Evolutionary conservation across 2,797 vertebrate genomes (phyloP).

Genomic region (Anabacerthia variegaticeps): DNA sequence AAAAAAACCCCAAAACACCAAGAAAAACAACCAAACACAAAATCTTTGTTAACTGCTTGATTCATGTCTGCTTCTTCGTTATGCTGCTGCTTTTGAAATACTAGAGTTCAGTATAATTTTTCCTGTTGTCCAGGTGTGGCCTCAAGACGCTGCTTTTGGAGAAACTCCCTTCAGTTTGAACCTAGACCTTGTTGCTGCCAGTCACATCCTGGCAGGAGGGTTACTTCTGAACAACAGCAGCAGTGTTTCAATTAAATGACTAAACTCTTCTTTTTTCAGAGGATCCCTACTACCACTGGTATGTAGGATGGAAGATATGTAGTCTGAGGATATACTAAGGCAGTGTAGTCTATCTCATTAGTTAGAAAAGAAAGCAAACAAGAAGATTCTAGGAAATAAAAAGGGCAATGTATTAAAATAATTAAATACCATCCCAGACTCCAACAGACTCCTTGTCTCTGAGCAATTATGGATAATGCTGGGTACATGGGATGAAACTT

Average conservation of each 20-base stretch:
- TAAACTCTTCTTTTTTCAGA: background rate
- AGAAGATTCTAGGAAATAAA: background rate
- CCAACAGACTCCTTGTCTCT: background rate
- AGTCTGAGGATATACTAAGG: background rate
- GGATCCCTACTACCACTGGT: background rate
- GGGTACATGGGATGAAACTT: background rate
- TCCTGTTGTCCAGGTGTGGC: background rate
- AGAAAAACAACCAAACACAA: fast-evolving
- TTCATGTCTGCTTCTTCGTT: background rate
- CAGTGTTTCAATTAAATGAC: background rate
- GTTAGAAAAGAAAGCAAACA: background rate
- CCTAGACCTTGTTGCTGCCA: background rate
- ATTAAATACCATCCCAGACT: background rate
- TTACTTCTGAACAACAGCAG: background rate
- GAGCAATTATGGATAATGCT: constrained; percentile 15
- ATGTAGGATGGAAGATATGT: background rate
- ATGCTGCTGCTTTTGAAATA: background rate
- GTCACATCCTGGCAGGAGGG: background rate
- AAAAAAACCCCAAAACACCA: too few relatives aligned
- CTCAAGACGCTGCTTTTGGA: background rate
- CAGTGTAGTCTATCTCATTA: background rate
- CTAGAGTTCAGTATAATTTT: background rate
- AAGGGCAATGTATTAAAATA: background rate
- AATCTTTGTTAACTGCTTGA: background rate
- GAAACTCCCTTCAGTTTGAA: background rate